Conservation (phyloP, 2,797 vertebrate species). For the Hyperoplus immaculatus region DNA sequence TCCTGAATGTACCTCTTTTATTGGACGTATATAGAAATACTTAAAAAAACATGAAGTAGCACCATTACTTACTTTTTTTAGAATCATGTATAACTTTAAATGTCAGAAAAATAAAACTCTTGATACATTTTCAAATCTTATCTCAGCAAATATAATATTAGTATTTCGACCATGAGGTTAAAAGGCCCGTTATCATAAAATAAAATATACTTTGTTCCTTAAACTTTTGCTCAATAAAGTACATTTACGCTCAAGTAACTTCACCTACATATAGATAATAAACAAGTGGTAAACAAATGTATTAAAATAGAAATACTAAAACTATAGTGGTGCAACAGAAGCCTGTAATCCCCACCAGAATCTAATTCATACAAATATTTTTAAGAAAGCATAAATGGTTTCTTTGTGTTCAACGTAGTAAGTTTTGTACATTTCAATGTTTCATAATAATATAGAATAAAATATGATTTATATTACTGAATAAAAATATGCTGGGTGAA, state of each 20-base stretch:
- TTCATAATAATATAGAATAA: conserved; percentile 99
- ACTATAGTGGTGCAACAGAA: conserved; percentile 99
- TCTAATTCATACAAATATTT: conserved; percentile 96
- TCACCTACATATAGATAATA: conserved; percentile 99
- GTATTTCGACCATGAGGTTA: conserved; percentile 99
- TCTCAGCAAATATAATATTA: conserved; percentile 99
- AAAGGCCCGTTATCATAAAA: conserved; percentile 99
- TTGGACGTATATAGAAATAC: conserved; percentile 99
- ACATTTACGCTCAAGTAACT: conserved; percentile 99
- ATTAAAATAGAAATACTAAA: conserved; percentile 99
- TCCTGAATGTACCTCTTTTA: conserved; percentile 93
- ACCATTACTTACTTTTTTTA: conserved; percentile 99
- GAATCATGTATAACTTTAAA: conserved; percentile 99
- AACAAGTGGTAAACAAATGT: conserved; percentile 99
- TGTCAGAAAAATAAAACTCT: conserved; percentile 99
- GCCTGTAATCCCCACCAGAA: conserved; percentile 96
- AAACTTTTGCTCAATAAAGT: conserved; percentile 99
- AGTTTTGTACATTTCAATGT: conserved; percentile 93
- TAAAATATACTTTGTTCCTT: conserved; percentile 99
- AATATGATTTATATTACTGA: conserved; percentile 99
- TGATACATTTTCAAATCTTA: conserved; percentile 99
- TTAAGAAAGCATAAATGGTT: conserved; percentile 96
- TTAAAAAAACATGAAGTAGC: conserved; percentile 99
- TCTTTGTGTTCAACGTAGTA: conserved; percentile 90
- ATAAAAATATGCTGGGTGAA: conserved; percentile 99